A percentile compares a stretch with the other conserved stretches of the same genome.
Conservation (phyloP, 2,113 vertebrate species). For the Megaptera novaeangliae region DNA sequence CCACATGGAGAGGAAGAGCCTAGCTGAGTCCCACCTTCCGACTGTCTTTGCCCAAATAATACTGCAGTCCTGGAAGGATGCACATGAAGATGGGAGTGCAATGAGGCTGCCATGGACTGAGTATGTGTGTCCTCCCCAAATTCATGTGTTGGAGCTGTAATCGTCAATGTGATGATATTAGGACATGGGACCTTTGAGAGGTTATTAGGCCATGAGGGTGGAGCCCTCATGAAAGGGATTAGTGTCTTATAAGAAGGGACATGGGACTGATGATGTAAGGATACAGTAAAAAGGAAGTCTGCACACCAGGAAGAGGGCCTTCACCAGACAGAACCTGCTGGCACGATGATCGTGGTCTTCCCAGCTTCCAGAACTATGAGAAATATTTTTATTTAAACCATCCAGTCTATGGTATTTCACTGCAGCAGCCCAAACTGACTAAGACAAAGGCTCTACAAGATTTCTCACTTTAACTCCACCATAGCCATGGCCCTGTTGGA, state of each 20-base stretch:
- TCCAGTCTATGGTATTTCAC: background rate
- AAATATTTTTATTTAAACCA: background rate
- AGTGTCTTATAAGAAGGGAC: background rate
- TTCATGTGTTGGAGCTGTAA: rapidly evolving
- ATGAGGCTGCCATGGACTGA: background rate
- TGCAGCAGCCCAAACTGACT: rapidly evolving
- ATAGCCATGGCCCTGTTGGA: background rate
- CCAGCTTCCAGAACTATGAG: background rate
- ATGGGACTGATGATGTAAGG: background rate
- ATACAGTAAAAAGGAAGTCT: background rate
- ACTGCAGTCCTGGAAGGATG: background rate
- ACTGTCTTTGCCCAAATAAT: rapidly evolving
- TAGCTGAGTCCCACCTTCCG: background rate
- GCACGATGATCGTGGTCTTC: rapidly evolving
- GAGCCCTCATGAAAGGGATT: background rate
- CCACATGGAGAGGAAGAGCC: background rate
- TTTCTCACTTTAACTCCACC: no score
- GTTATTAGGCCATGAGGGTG: no score
- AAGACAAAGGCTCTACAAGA: no score
- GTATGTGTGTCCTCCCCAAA: background rate
- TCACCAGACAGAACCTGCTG: background rate
- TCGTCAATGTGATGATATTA: background rate
- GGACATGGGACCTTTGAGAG: background rate
- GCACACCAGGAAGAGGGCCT: background rate
- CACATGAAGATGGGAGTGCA: rapidly evolving